Conservation (phyloP, 2,797 vertebrate species). For the Sebastes taczanowskii region DNA sequence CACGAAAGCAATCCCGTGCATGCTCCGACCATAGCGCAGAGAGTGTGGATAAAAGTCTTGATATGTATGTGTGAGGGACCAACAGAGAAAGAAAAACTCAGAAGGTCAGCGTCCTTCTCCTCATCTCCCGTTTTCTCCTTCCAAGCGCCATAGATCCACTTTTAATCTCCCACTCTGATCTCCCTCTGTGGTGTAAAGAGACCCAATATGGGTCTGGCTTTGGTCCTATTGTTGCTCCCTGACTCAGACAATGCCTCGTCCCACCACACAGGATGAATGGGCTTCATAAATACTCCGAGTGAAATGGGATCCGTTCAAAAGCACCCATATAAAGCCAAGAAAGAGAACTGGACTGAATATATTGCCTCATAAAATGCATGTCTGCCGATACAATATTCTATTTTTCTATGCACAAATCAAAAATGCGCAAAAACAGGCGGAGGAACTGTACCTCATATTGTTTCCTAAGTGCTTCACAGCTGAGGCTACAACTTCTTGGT, state of each 20-base stretch:
- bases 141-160: conserved; percentile 58
- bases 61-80: not conserved
- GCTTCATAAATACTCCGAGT: conserved; percentile 50
- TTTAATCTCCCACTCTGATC: conserved; percentile 68
- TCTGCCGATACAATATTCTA: not conserved
- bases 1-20: conserved; percentile 45
- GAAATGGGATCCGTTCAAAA: conserved; percentile 35
- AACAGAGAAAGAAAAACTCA: conserved; percentile 23
- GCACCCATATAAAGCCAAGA: not conserved
- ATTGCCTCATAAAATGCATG: not conserved
- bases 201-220: conserved; percentile 31
- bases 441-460: not conserved
- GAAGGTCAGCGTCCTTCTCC: conserved; percentile 55
- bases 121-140: conserved; percentile 16
- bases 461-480: not conserved
- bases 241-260: conserved; percentile 30
- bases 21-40: not conserved
- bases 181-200: conserved; percentile 25
- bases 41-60: conserved; percentile 39
- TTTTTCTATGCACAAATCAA: not conserved
- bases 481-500: not conserved
- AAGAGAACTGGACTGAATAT: not conserved
- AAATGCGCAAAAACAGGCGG: not conserved
- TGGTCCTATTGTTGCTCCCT: conserved; percentile 28
- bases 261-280: conserved; percentile 41